A percentile compares a stretch with the other conserved stretches of the same genome.
Evolutionary conservation across 2,888 invertebrate genomes (phyloP).

Genomic region (Rotaria macrura): DNA sequence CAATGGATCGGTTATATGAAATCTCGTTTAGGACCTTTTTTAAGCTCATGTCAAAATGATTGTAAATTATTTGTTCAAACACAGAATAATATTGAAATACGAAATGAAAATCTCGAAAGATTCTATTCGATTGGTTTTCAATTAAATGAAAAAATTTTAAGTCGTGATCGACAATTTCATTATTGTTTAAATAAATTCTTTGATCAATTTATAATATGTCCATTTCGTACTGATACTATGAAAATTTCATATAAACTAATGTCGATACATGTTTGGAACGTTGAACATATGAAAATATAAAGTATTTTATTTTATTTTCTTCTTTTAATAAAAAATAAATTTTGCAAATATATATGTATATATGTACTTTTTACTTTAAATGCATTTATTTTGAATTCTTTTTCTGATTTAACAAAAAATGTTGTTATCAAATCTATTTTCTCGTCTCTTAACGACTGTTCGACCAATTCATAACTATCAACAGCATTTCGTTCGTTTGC

Average conservation of each 20-base stretch:
- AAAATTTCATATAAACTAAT: slow-evolving; percentile 10
- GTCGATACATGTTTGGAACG: not conserved
- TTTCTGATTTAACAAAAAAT: not conserved
- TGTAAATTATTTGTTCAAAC: not conserved
- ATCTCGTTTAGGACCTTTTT: not conserved
- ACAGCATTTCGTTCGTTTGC: not conserved
- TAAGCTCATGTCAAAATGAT: not conserved
- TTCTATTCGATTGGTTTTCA: not conserved
- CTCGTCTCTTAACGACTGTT: not conserved
- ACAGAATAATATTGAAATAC: not conserved
- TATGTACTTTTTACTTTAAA: not conserved
- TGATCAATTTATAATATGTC: not conserved
- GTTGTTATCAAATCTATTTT: not conserved
- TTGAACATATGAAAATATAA: not conserved
- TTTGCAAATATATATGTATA: no score
- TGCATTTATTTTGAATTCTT: not conserved
- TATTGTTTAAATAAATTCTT: not conserved
- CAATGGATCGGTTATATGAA: not conserved
- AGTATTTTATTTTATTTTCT: not conserved
- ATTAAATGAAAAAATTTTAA: not conserved
- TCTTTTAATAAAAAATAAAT: not conserved
- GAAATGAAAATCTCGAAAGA: not conserved
- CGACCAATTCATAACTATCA: not conserved
- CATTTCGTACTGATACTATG: not conserved
- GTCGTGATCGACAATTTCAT: slow-evolving; percentile 10